A percentile compares a stretch with the other conserved stretches of the same genome.
Conservation (phyloP, 2,113 vertebrate species). For the Seriola quinqueradiata region DNA sequence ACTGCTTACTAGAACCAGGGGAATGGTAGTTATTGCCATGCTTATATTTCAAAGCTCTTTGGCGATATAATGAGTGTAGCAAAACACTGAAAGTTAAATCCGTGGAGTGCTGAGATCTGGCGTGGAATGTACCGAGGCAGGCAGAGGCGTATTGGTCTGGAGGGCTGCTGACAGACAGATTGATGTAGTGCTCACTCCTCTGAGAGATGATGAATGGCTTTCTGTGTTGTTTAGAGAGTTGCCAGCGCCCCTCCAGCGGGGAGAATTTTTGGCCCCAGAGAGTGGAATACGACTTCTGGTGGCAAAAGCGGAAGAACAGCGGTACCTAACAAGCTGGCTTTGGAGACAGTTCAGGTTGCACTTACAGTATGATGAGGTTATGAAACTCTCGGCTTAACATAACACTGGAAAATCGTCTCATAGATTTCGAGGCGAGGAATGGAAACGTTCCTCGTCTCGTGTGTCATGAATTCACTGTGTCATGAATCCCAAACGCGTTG, state of each 20-base stretch:
- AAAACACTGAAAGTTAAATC: constrained; percentile 17
- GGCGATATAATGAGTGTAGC: constrained; percentile 1
- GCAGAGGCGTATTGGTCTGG: constrained; percentile 59
- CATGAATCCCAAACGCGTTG: background rate
- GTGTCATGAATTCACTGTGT: constrained; percentile 10
- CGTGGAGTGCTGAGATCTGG: constrained; percentile 45
- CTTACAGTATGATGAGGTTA: constrained; percentile 21
- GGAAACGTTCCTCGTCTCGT: constrained; percentile 14
- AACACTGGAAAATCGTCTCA: constrained; percentile 42
- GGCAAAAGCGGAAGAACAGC: constrained; percentile 35
- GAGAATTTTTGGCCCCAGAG: constrained; percentile 50
- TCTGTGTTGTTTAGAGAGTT: constrained; percentile 64
- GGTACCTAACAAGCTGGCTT: constrained; percentile 25
- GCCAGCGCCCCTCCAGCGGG: constrained; percentile 58
- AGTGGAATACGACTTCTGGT: constrained; percentile 46
- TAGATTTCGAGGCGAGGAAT: background rate
- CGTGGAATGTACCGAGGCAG: constrained; percentile 54
- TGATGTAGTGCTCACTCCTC: constrained; percentile 71
- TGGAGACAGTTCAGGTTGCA: constrained; percentile 51
- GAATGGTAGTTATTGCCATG: constrained; percentile 35
- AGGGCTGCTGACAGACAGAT: constrained; percentile 78
- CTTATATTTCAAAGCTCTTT: constrained; percentile 39
- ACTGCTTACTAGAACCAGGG: constrained; percentile 32
- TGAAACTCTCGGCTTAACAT: constrained; percentile 31
- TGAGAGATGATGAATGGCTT: constrained; percentile 76